A percentile compares a stretch with the other conserved stretches of the same genome.
These are phyloP conservation scores for Dendrocopos noguchii DNA, from an alignment of 2,113 vertebrate genomes.

Conservation along the genomic window DNA sequence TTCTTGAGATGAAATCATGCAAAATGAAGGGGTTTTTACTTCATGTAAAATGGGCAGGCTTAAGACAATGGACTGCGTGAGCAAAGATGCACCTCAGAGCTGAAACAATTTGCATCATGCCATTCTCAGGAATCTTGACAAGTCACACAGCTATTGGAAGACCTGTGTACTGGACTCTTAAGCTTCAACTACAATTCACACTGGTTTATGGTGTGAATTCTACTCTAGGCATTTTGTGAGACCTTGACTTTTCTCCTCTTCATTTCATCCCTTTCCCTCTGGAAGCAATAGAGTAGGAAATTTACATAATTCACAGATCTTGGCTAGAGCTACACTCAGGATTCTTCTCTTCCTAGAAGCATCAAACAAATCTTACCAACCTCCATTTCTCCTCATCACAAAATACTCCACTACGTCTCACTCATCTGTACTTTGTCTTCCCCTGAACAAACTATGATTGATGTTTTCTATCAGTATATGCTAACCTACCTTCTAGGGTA, in stretches of 20 bases:
- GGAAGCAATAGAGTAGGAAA: neutral
- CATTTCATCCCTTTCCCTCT: neutral
- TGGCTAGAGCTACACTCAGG: neutral
- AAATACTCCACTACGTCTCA: neutral
- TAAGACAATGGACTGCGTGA: neutral
- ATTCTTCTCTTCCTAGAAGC: neutral
- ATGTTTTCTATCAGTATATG: constrained; percentile 58
- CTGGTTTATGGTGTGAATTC: neutral
- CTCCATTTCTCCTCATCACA: neutral
- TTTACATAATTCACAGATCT: neutral
- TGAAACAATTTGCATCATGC: neutral
- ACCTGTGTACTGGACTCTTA: neutral
- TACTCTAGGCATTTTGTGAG: neutral
- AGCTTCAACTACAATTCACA: neutral
- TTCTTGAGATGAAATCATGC: fast-evolving
- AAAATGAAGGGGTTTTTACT: neutral
- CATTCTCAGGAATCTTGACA: neutral
- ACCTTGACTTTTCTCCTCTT: neutral
- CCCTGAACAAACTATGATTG: constrained; percentile 54
- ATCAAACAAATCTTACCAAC: neutral
- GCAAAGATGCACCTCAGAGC: neutral
- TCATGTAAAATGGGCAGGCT: neutral
- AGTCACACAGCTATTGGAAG: neutral
- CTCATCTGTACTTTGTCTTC: constrained; percentile 4
- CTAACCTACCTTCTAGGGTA: constrained; percentile 28